Evolutionary conservation across 2,888 invertebrate species (phyloP).

Genomic region (Cataglyphis albicans): DNA sequence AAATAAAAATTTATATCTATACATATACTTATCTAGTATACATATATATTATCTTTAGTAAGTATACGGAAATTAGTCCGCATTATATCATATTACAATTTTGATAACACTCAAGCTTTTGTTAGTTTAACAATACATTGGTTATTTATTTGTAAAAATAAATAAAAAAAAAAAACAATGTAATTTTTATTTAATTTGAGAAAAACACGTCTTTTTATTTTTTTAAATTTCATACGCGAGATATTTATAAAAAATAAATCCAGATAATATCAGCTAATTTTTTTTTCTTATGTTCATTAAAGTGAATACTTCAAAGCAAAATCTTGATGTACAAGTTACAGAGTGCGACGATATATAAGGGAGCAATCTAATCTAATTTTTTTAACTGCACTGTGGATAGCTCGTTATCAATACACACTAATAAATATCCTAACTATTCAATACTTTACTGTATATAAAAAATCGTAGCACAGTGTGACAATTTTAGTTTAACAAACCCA

Average conservation of each 20-base stretch:
- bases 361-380: neutral
- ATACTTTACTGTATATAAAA: slow-evolving; percentile 5
- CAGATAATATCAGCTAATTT: neutral
- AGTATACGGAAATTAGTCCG: no score
- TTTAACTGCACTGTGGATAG: neutral
- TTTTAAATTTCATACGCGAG: neutral
- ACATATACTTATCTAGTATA: neutral
- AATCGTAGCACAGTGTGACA: neutral
- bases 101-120: no score
- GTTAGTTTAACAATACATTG: neutral
- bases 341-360: neutral
- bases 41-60: no score
- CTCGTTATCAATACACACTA: neutral
- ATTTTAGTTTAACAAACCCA: neutral
- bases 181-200: neutral
- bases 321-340: neutral
- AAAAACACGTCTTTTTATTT: neutral
- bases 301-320: neutral
- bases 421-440: neutral
- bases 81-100: no score
- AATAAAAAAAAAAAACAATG: neutral
- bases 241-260: neutral
- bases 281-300: neutral
- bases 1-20: neutral
- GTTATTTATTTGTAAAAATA: neutral